Conservation (phyloP, 2,888 invertebrate genomes). For the Meiosimyza decipiens region DNA sequence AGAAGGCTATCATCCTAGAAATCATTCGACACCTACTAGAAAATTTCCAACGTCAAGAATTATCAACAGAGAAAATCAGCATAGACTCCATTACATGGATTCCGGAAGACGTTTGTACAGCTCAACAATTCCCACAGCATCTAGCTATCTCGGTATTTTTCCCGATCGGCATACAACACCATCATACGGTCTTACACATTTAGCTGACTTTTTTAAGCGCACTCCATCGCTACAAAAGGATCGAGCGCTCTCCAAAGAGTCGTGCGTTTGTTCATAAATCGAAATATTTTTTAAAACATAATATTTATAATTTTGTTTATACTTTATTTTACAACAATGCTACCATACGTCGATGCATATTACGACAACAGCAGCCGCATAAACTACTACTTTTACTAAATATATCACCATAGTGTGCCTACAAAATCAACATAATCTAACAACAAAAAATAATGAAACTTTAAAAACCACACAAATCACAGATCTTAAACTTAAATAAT, state of each 20-base stretch:
- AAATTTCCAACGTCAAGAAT: constrained; percentile 58
- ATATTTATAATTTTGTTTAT: constrained; percentile 31
- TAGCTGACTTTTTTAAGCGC: constrained; percentile 58
- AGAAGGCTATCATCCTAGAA: constrained; percentile 56
- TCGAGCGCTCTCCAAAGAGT: constrained; percentile 60
- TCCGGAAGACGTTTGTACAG: constrained; percentile 43
- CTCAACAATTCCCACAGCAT: constrained; percentile 32
- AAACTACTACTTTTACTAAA: constrained; percentile 54
- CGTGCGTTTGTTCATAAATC: constrained; percentile 62
- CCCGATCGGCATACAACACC: constrained; percentile 28
- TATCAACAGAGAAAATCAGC: constrained; percentile 44
- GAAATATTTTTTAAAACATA: constrained; percentile 28
- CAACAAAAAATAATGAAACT: constrained; percentile 16
- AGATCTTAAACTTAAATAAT: background rate
- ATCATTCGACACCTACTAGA: constrained; percentile 43
- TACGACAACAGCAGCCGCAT: constrained; percentile 45
- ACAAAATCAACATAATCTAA: background rate
- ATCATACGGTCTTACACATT: constrained; percentile 50
- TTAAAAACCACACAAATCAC: background rate
- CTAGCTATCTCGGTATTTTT: constrained; percentile 20
- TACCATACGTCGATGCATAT: constrained; percentile 31
- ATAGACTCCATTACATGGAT: constrained; percentile 35
- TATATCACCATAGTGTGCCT: background rate
- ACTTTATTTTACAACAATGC: constrained; percentile 34
- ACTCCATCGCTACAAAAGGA: constrained; percentile 55